Percentiles rank a stretch among this genome's conserved stretches.
phyloP scores from a whole-genome alignment of 2,888 invertebrate genomes.

The Yponomeuta malinellus region DNA sequence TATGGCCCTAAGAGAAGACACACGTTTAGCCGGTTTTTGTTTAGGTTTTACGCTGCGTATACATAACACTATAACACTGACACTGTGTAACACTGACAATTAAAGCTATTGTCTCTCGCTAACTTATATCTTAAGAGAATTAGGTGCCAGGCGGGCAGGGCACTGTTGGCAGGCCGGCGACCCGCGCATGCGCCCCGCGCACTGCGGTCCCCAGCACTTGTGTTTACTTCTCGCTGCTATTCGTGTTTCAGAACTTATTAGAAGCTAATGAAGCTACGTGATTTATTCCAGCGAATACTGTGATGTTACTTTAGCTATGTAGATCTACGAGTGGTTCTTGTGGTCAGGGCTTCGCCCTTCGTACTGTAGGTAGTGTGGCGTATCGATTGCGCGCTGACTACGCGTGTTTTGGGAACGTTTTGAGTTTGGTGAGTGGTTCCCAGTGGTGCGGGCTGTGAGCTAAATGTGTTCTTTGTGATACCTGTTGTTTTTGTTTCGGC shows the following conservation, averaged over 20 bases:
- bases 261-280: no score
- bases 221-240: background rate
- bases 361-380: background rate
- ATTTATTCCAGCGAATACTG: no score
- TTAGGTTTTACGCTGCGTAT: no score
- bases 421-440: background rate
- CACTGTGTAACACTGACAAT: background rate
- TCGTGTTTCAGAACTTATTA: background rate
- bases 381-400: background rate
- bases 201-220: background rate
- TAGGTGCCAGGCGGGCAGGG: background rate
- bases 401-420: background rate
- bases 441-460: background rate
- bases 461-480: no score
- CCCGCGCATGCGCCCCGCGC: background rate
- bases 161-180: background rate
- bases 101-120: background rate
- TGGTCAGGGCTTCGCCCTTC: no score
- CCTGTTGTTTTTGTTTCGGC: no score
- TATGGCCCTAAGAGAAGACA: no score
- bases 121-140: background rate
- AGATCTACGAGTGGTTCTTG: no score
- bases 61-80: no score
- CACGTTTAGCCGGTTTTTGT: no score
- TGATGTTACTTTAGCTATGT: no score